These are phyloP conservation scores for Metallyticus violacea DNA, from an alignment of 2,888 invertebrate species.

Conservation along the genomic window DNA sequence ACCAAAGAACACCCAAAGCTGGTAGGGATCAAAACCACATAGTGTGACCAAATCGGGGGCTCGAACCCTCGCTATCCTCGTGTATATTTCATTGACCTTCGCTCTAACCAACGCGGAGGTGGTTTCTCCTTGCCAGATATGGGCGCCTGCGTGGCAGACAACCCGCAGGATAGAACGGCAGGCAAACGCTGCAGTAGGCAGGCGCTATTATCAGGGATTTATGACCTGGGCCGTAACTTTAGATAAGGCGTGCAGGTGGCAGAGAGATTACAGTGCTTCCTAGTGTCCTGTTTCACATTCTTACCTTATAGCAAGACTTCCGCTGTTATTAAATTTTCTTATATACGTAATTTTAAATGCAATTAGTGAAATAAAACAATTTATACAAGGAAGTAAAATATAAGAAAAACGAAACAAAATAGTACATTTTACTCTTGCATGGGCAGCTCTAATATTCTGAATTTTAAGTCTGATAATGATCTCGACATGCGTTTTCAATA, in stretches of 20 bases:
- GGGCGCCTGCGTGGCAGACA: neutral
- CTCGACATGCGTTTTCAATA: too few species aligned
- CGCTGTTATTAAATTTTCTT: neutral
- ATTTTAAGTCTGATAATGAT: too few species aligned
- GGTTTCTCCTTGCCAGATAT: neutral
- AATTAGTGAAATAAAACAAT: too few species aligned
- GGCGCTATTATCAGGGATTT: conserved; percentile 49
- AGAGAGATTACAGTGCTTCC: neutral
- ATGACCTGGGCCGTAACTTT: conserved; percentile 45
- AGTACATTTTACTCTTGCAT: too few species aligned
- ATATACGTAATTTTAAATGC: too few species aligned
- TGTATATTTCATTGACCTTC: neutral
- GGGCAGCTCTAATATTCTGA: too few species aligned
- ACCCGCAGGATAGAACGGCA: neutral
- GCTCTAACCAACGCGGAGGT: too few species aligned
- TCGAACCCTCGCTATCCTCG: neutral
- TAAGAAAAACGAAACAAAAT: too few species aligned
- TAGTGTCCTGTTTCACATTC: neutral
- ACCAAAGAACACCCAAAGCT: too few species aligned
- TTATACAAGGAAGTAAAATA: too few species aligned
- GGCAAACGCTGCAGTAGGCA: neutral
- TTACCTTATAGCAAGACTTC: neutral
- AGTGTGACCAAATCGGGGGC: too few species aligned
- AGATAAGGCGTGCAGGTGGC: conserved; percentile 40
- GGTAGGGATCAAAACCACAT: too few species aligned